Conservation (phyloP, 2,888 invertebrate genomes). For the Dyspetes luteomarginatus region DNA sequence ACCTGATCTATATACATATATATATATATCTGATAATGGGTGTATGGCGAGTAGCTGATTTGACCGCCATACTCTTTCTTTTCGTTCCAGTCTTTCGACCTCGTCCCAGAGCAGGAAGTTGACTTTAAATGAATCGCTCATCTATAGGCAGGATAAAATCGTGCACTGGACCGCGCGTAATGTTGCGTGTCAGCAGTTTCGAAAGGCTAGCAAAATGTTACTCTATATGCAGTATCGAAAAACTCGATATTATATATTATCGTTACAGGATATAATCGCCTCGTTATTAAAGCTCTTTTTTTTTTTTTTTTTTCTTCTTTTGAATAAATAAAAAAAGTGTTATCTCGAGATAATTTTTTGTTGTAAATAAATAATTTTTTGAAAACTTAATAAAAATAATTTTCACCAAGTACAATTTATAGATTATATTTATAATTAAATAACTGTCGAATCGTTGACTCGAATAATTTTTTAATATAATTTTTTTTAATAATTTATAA, state of each 20-base stretch:
- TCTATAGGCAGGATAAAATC: slow-evolving; percentile 9
- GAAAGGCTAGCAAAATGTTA: slow-evolving; percentile 32
- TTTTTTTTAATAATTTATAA: too few relatives aligned
- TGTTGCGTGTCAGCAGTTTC: slow-evolving; percentile 59
- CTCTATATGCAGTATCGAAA: not conserved
- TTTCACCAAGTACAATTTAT: too few relatives aligned
- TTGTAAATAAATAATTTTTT: too few relatives aligned
- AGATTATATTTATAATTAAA: too few relatives aligned
- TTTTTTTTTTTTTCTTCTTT: slow-evolving; percentile 20
- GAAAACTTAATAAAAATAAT: too few relatives aligned
- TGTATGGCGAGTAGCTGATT: slow-evolving; percentile 39
- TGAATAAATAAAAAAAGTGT: too few relatives aligned
- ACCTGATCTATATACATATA: too few relatives aligned
- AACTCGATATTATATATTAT: slow-evolving; percentile 47
- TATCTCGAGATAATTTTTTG: too few relatives aligned
- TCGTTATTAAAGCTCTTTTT: slow-evolving; percentile 42
- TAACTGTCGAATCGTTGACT: too few relatives aligned
- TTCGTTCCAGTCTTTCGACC: slow-evolving; percentile 58
- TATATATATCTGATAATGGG: slow-evolving; percentile 49
- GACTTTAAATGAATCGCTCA: slow-evolving; percentile 5
- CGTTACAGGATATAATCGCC: slow-evolving; percentile 42
- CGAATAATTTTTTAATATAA: too few relatives aligned
- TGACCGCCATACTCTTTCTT: slow-evolving; percentile 55
- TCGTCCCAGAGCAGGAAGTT: slow-evolving; percentile 61
- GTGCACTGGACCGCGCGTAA: not conserved